Evolutionary conservation across 2,888 invertebrate species (phyloP), one percentile per base, ranked within the genome.

Genomic region (Drosophila helvetica): DNA sequence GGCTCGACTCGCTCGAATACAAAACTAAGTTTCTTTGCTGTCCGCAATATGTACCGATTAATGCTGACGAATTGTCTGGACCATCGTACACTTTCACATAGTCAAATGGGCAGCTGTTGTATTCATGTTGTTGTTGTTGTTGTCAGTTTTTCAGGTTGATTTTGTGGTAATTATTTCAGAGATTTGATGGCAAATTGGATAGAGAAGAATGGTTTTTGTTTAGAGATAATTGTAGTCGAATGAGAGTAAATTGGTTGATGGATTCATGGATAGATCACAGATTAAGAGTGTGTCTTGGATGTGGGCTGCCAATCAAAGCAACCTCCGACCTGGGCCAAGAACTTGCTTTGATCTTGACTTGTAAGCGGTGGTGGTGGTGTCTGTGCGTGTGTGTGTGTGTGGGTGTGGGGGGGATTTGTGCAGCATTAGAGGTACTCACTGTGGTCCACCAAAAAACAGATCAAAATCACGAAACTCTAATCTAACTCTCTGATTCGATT

Each of bases 381-480:
- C 15, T 38, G 3, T 33, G 38, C 58, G 38, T 51, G 52, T 48
- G 43, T 25, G 33, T 46, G 48, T 56, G 42, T 55, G 45, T n/a
- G 10, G 17, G 10, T 45, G 47, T 68, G 33, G 42, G 19, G 56
- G n/a, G 45, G 12, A 61, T 57, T 70, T 78, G 74, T 82, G 30
- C 79, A 83, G 86, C 83, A 89, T 89, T 86, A 90, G 89, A 77
- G 90, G 83, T 91, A 95, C 98, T 96, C 93, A 99, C 99, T 99
- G 99, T 90, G 98, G 96, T 88, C 99, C 99, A 88, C 99, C 99
- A 93, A 97, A 98, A 94, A 98, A 99, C 84, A 99, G 95, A 93
- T 99, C 99, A 93, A 99, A 99, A 93, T 99, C 99, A 90, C 98
- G 94, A 93, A 99, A 99, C 93, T 97, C 98, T 86, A 99, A 94